Evolutionary conservation across 2,797 vertebrate genomes (phyloP), one percentile per base, ranked within the genome.

Genomic region (Vipera latastei): DNA sequence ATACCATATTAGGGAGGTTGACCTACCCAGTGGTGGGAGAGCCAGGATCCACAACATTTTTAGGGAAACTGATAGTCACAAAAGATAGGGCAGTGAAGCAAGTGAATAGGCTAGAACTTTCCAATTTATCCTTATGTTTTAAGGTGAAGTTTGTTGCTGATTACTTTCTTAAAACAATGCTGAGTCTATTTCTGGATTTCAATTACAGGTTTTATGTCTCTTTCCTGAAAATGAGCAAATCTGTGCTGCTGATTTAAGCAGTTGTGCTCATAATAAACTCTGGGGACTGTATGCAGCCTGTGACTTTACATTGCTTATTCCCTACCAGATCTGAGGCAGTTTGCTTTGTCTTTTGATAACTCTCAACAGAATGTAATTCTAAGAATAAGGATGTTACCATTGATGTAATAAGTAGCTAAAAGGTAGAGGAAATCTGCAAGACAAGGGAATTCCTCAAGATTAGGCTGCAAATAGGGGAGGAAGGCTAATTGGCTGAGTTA

Each of bases 381-480:
- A 63, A 53, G n/a, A 90, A 87, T 87, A 13, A 4, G 22, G 25
- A 28, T 16, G 6, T 26, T 85, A 53, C 38, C 51, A 56, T 26
- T 60, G 65, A 28, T 28, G 14, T 28, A 18, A 16, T 44, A 53
- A 44, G 9, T 6, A 18, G 85, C 5, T 73, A 73, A 73, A 73
- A 73, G n/a, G 38, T 73, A 73, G 65, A 38, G 56, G 90, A 85
- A 3, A 65, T 11, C 92, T 93, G 87, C 73, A 95, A 93, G 32
- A 78, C 94, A 32, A 89, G 94, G 86, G 93, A 93, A 63, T 83
- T 12, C 44, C 44, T 55, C 86, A 14, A 51, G 4, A 0, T 83
- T 83, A 88, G 55, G 4, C 20, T 94, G 78, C 78, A 89, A 86
- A 0, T 89, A 38, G 38, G 20, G 6, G 69, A 59, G 69, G 69